A percentile compares a stretch with the other conserved stretches of the same genome.
Evolutionary conservation across 2,113 vertebrate genomes (phyloP).

Genomic region (Asarcornis scutulata): DNA sequence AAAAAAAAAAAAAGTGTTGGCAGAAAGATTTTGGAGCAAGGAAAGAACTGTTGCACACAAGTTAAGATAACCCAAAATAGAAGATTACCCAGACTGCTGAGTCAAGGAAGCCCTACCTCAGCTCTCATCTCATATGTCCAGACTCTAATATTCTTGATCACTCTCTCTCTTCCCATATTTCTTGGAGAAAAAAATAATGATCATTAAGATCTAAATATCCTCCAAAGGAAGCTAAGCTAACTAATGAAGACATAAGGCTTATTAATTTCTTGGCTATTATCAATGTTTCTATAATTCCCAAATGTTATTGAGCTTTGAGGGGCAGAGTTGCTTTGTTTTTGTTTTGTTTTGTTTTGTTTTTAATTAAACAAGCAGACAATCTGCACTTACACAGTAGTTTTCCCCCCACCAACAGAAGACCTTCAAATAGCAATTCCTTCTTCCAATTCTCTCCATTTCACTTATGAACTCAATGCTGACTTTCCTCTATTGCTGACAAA

Average conservation of each 20-base stretch:
- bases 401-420: background rate
- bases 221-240: background rate
- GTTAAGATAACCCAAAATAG: background rate
- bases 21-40: background rate
- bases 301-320: background rate
- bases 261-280: background rate
- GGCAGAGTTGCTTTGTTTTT: background rate
- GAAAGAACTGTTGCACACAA: background rate
- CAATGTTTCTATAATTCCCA: background rate
- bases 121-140: background rate
- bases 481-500: conserved; percentile 46
- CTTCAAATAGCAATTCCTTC: background rate
- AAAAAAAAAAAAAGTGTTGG: background rate
- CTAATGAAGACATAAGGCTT: background rate
- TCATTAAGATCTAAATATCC: background rate
- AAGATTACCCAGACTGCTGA: background rate
- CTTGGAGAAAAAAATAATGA: background rate
- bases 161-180: background rate
- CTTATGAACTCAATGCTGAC: background rate
- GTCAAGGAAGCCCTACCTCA: background rate
- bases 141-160: background rate
- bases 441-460: background rate
- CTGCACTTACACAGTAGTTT: background rate
- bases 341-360: background rate
- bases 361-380: background rate